These are phyloP conservation scores for Xenopus petersii DNA, from an alignment of 2,797 vertebrate genomes.

Conservation along the genomic window DNA sequence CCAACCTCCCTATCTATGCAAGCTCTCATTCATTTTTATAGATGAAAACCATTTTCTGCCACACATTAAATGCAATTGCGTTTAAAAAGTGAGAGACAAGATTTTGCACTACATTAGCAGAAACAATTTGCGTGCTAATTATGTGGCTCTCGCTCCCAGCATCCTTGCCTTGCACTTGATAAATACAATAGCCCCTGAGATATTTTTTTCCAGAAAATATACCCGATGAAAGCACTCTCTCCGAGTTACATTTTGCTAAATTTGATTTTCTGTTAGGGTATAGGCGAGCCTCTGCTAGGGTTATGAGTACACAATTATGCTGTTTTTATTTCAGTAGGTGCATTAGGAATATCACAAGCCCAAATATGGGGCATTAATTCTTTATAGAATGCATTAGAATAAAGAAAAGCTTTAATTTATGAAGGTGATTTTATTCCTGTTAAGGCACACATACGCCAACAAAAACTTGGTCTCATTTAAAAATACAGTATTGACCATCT, in stretches of 20 bases:
- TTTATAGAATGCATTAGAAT: not conserved
- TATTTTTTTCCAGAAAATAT: constrained; percentile 30
- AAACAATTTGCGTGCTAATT: constrained; percentile 46
- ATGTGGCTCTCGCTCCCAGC: constrained; percentile 34
- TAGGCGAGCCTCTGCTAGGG: not conserved
- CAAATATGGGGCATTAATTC: not conserved
- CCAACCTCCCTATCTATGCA: constrained; percentile 16
- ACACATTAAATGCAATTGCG: constrained; percentile 41
- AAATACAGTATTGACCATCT: too few species aligned
- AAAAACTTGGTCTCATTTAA: too few species aligned
- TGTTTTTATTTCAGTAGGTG: not conserved
- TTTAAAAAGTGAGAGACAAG: constrained; percentile 41
- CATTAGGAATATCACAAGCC: not conserved
- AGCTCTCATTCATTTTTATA: constrained; percentile 41
- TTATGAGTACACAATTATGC: not conserved
- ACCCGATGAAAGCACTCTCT: constrained; percentile 1
- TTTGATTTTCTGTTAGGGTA: not conserved
- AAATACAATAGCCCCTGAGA: constrained; percentile 44
- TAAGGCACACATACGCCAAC: too few species aligned
- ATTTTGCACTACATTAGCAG: constrained; percentile 41
- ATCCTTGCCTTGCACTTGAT: constrained; percentile 33
- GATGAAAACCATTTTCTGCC: constrained; percentile 43
- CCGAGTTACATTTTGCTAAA: not conserved
- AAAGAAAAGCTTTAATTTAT: too few species aligned
- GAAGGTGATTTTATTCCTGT: too few species aligned